A percentile compares a stretch with the other conserved stretches of the same genome.
Conservation (phyloP, 1,140 invertebrate genomes). For the Drosophila pachea region DNA sequence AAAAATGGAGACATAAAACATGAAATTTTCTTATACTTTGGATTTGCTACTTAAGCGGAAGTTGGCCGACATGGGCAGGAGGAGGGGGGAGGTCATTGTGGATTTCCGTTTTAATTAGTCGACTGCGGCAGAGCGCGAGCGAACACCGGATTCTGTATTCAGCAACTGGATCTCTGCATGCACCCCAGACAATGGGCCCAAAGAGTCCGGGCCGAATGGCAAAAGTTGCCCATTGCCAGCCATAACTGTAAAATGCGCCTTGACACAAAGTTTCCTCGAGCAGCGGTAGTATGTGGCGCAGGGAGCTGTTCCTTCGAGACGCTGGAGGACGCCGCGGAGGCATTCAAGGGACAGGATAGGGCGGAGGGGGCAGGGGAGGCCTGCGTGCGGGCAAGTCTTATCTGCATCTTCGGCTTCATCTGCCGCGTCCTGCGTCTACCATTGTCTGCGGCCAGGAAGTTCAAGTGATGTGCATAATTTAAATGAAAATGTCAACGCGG, state of each 20-base stretch:
- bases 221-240: slow-evolving; percentile 68
- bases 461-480: slow-evolving; percentile 78
- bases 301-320: not conserved
- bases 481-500: slow-evolving; percentile 77
- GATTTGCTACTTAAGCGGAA: slow-evolving; percentile 66
- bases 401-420: slow-evolving; percentile 37
- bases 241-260: slow-evolving; percentile 75
- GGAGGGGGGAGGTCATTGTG: slow-evolving; percentile 47
- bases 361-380: too few species aligned
- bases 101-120: slow-evolving; percentile 78
- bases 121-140: slow-evolving; percentile 43
- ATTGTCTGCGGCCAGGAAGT: slow-evolving; percentile 52
- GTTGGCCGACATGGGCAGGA: slow-evolving; percentile 18
- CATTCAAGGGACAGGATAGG: too few species aligned
- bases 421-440: slow-evolving; percentile 10
- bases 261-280: slow-evolving; percentile 66
- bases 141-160: slow-evolving; percentile 62
- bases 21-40: slow-evolving; percentile 68
- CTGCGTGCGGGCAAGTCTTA: not conserved
- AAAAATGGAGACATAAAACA: slow-evolving; percentile 44
- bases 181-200: slow-evolving; percentile 38
- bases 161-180: slow-evolving; percentile 47
- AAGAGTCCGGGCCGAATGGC: slow-evolving; percentile 41
- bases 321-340: not conserved
- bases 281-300: slow-evolving; percentile 10